Evolutionary conservation across 2,888 invertebrate genomes (phyloP), one percentile per base, ranked within the genome.

Genomic region (Oxycera nigricornis): DNA sequence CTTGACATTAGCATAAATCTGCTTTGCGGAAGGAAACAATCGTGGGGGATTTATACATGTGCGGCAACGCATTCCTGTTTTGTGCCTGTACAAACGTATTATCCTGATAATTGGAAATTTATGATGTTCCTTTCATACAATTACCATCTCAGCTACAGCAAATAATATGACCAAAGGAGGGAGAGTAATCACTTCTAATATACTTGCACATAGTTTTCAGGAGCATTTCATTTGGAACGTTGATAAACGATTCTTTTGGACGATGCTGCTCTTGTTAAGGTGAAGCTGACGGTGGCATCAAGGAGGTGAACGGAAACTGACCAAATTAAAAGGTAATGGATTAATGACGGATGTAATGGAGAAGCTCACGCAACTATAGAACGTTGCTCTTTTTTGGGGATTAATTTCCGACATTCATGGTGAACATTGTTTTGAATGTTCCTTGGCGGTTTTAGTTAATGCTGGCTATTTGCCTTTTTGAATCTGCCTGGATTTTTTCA

Each of bases 1-100:
- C 74, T 50, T 26, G 50, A 76, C 74, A 76, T 76, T 76, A 76
- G 76, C 76, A 76, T 76, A 76, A 76, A 76, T 76, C 76, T 76
- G 76, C 59, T 74, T 74, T 68, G 74, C 72, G 76, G 72, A 76
- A 76, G 74, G 74, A 76, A 73, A 72, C 74, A 74, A 61, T 55
- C 74, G 68, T 59, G 59, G 74, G 73, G 76, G 76, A 76, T 76
- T 76, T 74, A n/a, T n/a, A n/a, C n/a, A 76, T 76, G 74, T 72
- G 41, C 35, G 61, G 74, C 74, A 72, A 74, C 73, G 72, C 30
- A 72, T 67, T 65, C 50, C 65, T 75, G 73, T 72, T 73, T 67
- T 75, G 73, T 73, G 75, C 75, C 75, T 75, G 75, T 75, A 73
- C 75, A 70, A 73, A 75, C 73, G 75, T 73, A 75, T 75, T 75